Conservation (phyloP, 1,140 invertebrate genomes). For the Panulirus ornatus region DNA sequence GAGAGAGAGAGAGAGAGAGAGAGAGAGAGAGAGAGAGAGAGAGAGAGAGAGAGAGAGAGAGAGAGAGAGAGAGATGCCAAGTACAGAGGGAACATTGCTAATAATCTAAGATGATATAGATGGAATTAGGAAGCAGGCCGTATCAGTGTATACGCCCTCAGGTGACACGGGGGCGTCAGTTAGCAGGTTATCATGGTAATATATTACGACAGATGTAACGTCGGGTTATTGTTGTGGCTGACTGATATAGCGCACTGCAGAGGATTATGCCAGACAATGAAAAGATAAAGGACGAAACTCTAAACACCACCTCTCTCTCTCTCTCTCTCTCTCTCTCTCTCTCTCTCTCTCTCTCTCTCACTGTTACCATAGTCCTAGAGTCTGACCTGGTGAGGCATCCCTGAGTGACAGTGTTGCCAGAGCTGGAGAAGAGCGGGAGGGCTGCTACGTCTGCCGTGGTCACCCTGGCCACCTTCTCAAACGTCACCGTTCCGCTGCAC, state of each 20-base stretch:
- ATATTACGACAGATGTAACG: too few relatives aligned
- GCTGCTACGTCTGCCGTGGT: background rate
- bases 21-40: slow-evolving; percentile 11
- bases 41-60: slow-evolving; percentile 23
- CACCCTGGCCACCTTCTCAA: slow-evolving; percentile 34
- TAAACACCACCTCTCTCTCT: background rate
- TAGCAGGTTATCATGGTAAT: too few relatives aligned
- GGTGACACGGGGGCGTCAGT: too few relatives aligned
- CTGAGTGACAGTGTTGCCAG: slow-evolving; percentile 10
- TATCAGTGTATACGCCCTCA: too few relatives aligned
- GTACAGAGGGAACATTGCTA: background rate
- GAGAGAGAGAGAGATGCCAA: slow-evolving; percentile 2
- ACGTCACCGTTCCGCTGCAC: slow-evolving; percentile 44
- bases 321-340: background rate
- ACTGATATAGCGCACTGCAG: too few relatives aligned
- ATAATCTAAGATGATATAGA: too few relatives aligned
- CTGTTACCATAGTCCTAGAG: background rate
- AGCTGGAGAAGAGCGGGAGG: background rate
- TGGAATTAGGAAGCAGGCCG: too few relatives aligned
- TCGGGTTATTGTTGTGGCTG: too few relatives aligned
- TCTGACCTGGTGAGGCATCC: slow-evolving; percentile 17
- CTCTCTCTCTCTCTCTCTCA: background rate
- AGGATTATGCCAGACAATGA: too few relatives aligned
- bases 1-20: background rate
- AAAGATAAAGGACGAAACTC: background rate